Percentiles rank a stretch among this genome's conserved stretches.
phyloP scores from a whole-genome alignment of 35 echinoderm and acorn worm genomes.

The Anneissia japonica region DNA sequence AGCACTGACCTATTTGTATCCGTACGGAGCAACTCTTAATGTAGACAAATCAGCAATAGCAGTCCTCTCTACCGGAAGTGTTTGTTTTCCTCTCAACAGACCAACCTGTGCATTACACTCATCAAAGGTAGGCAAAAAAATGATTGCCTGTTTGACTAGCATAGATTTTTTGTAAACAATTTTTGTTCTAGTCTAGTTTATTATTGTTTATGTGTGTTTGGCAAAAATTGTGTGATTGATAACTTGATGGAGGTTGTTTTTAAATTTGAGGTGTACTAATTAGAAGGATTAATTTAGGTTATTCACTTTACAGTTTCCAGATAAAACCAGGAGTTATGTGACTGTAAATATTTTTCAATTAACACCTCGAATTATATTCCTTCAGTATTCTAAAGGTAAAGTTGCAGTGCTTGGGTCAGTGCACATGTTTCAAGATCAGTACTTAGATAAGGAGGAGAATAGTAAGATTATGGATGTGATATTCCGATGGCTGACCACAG shows the following conservation, averaged over 20 bases:
- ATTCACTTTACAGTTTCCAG: no score
- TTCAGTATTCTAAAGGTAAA: slow-evolving; percentile 93
- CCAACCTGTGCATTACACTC: slow-evolving; percentile 88
- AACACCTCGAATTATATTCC: no score
- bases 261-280: no score
- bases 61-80: slow-evolving; percentile 80
- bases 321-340: no score
- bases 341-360: no score
- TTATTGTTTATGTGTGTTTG: no score
- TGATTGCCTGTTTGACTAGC: no score
- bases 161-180: no score
- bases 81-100: slow-evolving; percentile 93
- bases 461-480: slow-evolving; percentile 93
- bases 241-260: no score
- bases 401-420: slow-evolving; percentile 82
- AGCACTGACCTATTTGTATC: slow-evolving; percentile 85
- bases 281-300: no score
- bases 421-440: slow-evolving; percentile 96
- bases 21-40: slow-evolving; percentile 86
- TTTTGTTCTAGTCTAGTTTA: no score
- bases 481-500: slow-evolving; percentile 85
- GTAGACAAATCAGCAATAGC: slow-evolving; percentile 84
- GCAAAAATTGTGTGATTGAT: no score
- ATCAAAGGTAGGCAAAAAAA: slow-evolving; percentile 80
- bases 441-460: slow-evolving; percentile 96